A percentile compares a stretch with the other conserved stretches of the same genome.
Evolutionary conservation across 2,888 invertebrate genomes (phyloP).

Genomic region (Harpagoxenus sublaevis): DNA sequence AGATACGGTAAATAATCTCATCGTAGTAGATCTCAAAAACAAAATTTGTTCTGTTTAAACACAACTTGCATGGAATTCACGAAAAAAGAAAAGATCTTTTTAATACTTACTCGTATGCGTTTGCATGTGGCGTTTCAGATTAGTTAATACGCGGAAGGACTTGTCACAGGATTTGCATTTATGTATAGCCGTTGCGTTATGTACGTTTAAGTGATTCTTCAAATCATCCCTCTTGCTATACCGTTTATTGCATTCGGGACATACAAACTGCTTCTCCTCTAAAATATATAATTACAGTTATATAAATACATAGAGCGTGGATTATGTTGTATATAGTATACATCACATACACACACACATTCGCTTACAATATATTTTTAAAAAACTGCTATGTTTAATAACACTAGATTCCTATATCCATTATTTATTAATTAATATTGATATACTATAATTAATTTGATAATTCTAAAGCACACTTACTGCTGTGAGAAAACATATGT

Average conservation of each 20-base stretch:
- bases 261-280: slow-evolving; percentile 88
- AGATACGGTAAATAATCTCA: background rate
- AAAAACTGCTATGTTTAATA: background rate
- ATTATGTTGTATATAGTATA: too few species aligned
- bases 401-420: slow-evolving; percentile 17
- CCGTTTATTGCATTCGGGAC: slow-evolving; percentile 88
- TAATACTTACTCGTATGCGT: slow-evolving; percentile 89
- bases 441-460: background rate
- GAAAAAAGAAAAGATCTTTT: background rate
- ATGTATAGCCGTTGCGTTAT: slow-evolving; percentile 87
- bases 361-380: too few species aligned
- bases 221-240: slow-evolving; percentile 89
- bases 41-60: background rate
- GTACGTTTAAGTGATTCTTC: slow-evolving; percentile 88
- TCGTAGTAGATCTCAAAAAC: background rate
- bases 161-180: slow-evolving; percentile 90
- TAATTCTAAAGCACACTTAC: slow-evolving; percentile 70
- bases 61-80: background rate
- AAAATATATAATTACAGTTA: slow-evolving; percentile 70
- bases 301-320: background rate
- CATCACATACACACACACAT: too few species aligned
- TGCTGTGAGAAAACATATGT: slow-evolving; percentile 87
- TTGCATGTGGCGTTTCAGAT: slow-evolving; percentile 90
- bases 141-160: slow-evolving; percentile 90
- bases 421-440: slow-evolving; percentile 26